Base-by-base conservation (phyloP, 2,888 invertebrate genomes). In the Heteromyza rotundicornis region DNA sequence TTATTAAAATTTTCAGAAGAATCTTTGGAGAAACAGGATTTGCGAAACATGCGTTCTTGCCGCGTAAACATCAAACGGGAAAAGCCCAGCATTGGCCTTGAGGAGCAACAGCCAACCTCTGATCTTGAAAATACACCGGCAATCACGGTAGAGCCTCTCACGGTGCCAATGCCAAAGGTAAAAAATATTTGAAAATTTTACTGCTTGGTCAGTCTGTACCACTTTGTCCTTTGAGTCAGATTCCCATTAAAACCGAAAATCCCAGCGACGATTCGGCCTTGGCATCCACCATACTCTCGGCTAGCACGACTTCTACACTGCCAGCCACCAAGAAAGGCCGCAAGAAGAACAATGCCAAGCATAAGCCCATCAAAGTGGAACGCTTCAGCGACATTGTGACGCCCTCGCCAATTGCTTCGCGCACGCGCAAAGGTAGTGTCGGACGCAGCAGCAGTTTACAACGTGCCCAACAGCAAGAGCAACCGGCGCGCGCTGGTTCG, bases 361-460 rank as follows among this genome's bases (percentile, higher is more conserved):
- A 71, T 44, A 70, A 69, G 2, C 81, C 80, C 2, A 81, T 82
- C 12, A 82, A 82, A 61, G 74, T 82, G 16, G 81, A 81, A 68
- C 76, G 80, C 2, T 72, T 80, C 1, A 82, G 80, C 55, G 73
- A 75, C 22, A 20, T 80, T 5, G 77, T 71, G 27, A 67, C 63
- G 12, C 47, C 44, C 2, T 64, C 65, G 8, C 71, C 76, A 0
- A 66, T 80, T 1, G 63, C 80, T 0, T 71, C 78, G 2, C 77
- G 79, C 1, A 80, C 80, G 16, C 78, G 80, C 22, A 67, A 72
- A 19, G 66, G 70, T 10, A 78, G 67, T 63, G 58, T 40, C 1
- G 64, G 36, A 10, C 64, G 65, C 1, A 59, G 36, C 0, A 62
- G 65, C 16, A 63, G 66, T 20, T 51, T 60, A 3, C 63, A 63